phyloP scores from a whole-genome alignment of 2,888 invertebrate species.

The Cantharis lateralis region DNA sequence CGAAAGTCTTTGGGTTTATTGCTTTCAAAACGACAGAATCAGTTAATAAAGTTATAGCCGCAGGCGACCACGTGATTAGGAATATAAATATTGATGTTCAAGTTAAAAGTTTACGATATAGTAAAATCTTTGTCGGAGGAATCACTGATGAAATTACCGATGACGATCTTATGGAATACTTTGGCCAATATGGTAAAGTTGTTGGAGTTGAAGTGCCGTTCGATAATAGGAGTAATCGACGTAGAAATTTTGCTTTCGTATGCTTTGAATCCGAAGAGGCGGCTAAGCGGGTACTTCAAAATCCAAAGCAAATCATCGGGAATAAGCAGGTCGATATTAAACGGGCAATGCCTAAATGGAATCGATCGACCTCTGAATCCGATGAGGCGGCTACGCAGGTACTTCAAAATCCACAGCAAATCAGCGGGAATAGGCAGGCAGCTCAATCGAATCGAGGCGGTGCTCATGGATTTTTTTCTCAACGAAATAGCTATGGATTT shows the following conservation, averaged over 20 bases:
- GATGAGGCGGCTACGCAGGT: too few relatives aligned
- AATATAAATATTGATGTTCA: not conserved
- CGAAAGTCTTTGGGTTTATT: not conserved
- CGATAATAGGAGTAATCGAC: not conserved
- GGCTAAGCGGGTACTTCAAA: not conserved
- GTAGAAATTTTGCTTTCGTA: not conserved
- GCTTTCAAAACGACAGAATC: not conserved
- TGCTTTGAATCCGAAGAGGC: not conserved
- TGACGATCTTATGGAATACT: not conserved
- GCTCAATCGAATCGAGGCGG: too few relatives aligned
- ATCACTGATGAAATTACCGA: not conserved
- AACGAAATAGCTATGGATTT: not conserved
- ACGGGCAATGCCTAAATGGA: too few relatives aligned
- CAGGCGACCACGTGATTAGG: not conserved
- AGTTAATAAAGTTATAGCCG: not conserved
- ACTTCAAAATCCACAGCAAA: too few relatives aligned
- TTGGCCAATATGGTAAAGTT: not conserved
- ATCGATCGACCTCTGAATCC: too few relatives aligned
- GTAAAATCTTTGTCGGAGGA: not conserved
- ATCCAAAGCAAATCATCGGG: not conserved
- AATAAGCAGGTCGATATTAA: not conserved
- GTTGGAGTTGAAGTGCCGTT: not conserved
- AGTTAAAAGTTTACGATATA: too few relatives aligned
- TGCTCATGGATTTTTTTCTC: not conserved
- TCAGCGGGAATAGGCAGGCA: too few relatives aligned